These are phyloP conservation scores for Mycalesis mineus DNA, from an alignment of 2,888 invertebrate genomes.

Conservation along the genomic window DNA sequence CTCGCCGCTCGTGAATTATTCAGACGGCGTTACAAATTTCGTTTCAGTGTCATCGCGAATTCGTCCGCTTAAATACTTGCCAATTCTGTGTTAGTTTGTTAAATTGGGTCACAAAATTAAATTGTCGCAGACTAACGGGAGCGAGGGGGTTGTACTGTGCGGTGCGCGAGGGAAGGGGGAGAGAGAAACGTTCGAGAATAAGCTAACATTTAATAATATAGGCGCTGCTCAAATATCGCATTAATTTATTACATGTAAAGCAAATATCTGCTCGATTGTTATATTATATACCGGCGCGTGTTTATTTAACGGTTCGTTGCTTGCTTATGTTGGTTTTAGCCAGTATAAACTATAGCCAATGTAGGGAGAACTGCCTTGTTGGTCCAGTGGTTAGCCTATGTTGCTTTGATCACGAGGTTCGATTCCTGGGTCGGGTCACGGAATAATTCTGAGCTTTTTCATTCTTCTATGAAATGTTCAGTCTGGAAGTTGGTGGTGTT, in stretches of 20 bases:
- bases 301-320: background rate
- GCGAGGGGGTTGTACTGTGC: too few species aligned
- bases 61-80: constrained; percentile 41
- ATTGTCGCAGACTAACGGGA: constrained; percentile 20
- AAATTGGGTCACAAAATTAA: constrained; percentile 32
- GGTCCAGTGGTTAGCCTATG: too few species aligned
- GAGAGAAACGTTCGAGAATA: constrained; percentile 4
- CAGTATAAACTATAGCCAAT: background rate
- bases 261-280: background rate
- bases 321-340: background rate
- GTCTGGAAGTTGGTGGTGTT: too few species aligned
- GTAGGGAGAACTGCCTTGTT: too few species aligned
- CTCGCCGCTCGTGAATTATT: constrained; percentile 43
- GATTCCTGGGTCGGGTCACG: too few species aligned
- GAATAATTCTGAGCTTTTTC: too few species aligned
- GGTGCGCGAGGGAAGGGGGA: background rate
- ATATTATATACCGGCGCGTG: background rate
- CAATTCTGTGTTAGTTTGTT: constrained; percentile 31
- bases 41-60: constrained; percentile 40
- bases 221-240: background rate
- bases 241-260: background rate
- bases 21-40: constrained; percentile 44
- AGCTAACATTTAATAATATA: background rate
- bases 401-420: too few species aligned
- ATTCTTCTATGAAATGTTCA: too few species aligned